Base-by-base conservation (phyloP, 2,888 invertebrate genomes). In the Drosophila robusta region DNA sequence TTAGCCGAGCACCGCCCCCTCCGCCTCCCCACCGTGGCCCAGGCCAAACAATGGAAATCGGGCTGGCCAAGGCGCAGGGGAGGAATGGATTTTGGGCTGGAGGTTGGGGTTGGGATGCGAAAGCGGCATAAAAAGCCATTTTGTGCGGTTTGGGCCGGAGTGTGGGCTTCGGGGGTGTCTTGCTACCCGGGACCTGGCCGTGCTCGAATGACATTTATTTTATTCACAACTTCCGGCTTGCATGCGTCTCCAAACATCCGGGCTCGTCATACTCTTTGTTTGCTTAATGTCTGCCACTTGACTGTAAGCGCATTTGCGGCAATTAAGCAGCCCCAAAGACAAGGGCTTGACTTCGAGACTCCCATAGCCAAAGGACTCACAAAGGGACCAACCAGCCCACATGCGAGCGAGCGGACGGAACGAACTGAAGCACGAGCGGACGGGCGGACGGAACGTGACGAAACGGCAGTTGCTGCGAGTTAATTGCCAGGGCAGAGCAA, bases 271-370 rank as follows among this genome's bases (percentile, higher is more conserved):
- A 84, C 83, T 85, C 86, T 80, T 86, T 86, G 83, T 87, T 80
- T 78, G 75, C 74, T 75, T 88, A 89, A 90, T 89, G 87, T 78
- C 87, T 87, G 87, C 81, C 87, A 89, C 90, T 91, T 91, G 90
- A 87, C 87, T 89, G 79, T 91, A 91, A 91, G 91, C 88, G 87
- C 85, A 91, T 91, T 91, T 89, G 81, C 86, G 91, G 85, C 91
- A 91, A 91, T 91, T 91, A 91, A 90, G 79, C 81, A 83, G 72
- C 69, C 66, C 82, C 71, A 78, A 70, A 84, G 81, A 78, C 82
- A 75, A 69, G 68, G 65, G 85, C 66, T 76, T 82, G 83, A 85
- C 85, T 85, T 85, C 72, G 77, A 80, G 79, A 71, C 80, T 63
- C 41, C 38, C 49, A 42, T 24, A 38, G 55, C 11, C 68, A 16